Percentiles rank a stretch among this genome's conserved stretches.
Evolutionary conservation across 2,113 vertebrate genomes (phyloP).

Genomic region (Hippocampus mohnikei): DNA sequence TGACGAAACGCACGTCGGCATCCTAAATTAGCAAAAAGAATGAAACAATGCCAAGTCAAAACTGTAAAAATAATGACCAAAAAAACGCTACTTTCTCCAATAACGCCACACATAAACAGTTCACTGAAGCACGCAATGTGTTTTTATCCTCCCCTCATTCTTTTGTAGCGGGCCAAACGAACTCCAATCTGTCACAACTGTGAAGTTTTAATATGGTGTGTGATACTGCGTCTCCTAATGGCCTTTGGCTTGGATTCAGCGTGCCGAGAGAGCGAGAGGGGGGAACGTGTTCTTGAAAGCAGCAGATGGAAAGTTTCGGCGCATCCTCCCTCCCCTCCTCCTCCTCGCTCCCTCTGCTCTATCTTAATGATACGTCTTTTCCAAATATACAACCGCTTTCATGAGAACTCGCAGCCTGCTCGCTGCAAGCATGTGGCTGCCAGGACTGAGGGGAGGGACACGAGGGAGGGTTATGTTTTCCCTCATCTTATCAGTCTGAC

Average conservation of each 20-base stretch:
- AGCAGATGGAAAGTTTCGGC: conserved; percentile 77
- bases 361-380: conserved; percentile 82
- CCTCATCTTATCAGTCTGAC: conserved; percentile 63
- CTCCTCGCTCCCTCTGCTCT: conserved; percentile 65
- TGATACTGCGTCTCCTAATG: conserved; percentile 63
- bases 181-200: conserved; percentile 51
- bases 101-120: background rate
- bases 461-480: conserved; percentile 32
- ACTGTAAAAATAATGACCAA: no score
- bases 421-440: conserved; percentile 59
- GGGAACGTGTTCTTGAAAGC: conserved; percentile 75
- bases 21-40: no score
- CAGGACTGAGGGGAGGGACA: conserved; percentile 33
- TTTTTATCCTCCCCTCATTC: conserved; percentile 10
- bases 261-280: conserved; percentile 43
- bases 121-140: background rate
- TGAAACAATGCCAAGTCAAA: background rate
- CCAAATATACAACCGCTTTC: conserved; percentile 81
- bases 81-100: background rate
- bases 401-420: conserved; percentile 79
- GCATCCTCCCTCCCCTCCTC: conserved; percentile 60
- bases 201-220: conserved; percentile 57
- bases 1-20: no score
- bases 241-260: conserved; percentile 56
- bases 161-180: conserved; percentile 51